phyloP scores from a whole-genome alignment of 2,797 vertebrate genomes.

The Argentina silus region DNA sequence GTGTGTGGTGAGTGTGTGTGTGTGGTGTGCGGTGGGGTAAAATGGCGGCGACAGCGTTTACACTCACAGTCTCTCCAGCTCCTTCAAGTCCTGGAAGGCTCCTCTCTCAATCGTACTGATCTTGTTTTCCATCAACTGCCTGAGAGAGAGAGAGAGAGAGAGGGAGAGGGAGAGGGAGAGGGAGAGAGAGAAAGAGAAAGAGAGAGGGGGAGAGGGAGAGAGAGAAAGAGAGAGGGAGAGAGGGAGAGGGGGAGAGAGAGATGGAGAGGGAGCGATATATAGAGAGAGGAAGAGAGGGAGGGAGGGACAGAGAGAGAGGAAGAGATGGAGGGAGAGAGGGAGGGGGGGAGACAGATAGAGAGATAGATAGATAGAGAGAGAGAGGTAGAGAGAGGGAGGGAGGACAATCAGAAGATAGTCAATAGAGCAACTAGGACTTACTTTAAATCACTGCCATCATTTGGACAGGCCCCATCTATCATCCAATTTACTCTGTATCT shows the following conservation, averaged over 20 bases:
- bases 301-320: slow-evolving; percentile 12
- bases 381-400: slow-evolving; percentile 36
- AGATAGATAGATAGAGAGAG: too few species aligned
- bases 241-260: slow-evolving; percentile 7
- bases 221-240: background rate
- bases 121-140: slow-evolving; percentile 98
- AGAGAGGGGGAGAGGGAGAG: background rate
- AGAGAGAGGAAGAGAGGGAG: slow-evolving; percentile 35
- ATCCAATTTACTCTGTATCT: slow-evolving; percentile 70
- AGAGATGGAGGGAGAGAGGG: slow-evolving; percentile 33
- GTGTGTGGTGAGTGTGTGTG: too few species aligned
- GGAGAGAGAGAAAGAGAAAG: background rate
- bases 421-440: slow-evolving; percentile 59
- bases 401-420: slow-evolving; percentile 55
- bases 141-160: slow-evolving; percentile 65
- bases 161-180: slow-evolving; percentile 35
- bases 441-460: slow-evolving; percentile 65
- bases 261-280: slow-evolving; percentile 30
- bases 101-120: slow-evolving; percentile 94
- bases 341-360: slow-evolving; percentile 16
- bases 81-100: slow-evolving; percentile 96
- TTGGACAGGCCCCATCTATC: slow-evolving; percentile 67
- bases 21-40: background rate
- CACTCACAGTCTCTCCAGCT: slow-evolving; percentile 96
- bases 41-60: slow-evolving; percentile 5